Evolutionary conservation across 2,888 invertebrate species (phyloP).

Genomic region (Nesidiocoris tenuis): DNA sequence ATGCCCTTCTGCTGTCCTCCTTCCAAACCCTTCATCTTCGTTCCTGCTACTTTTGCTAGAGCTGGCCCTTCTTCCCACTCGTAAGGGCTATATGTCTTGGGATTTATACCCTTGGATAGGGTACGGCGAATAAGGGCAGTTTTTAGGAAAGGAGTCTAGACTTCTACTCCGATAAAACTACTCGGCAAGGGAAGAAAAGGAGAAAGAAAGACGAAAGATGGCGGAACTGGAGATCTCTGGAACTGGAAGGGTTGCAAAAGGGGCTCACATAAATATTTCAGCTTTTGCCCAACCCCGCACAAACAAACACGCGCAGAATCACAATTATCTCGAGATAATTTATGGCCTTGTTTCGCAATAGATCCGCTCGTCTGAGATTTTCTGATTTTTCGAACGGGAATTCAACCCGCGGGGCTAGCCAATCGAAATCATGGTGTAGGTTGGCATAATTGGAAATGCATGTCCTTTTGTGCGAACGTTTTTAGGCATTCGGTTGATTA

Average conservation of each 20-base stretch:
- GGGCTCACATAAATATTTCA: conserved; percentile 38
- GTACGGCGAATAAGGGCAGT: conserved; percentile 39
- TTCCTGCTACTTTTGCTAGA: not conserved
- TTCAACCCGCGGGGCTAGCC: too few species aligned
- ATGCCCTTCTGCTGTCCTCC: conserved; percentile 29
- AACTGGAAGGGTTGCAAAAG: not conserved
- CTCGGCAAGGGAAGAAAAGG: conserved; percentile 10
- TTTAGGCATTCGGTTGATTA: too few species aligned
- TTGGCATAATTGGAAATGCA: too few species aligned
- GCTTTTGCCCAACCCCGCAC: conserved; percentile 34
- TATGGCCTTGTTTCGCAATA: conserved; percentile 38
- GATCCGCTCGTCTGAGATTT: conserved; percentile 27
- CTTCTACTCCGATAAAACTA: conserved; percentile 36
- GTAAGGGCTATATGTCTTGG: conserved; percentile 40
- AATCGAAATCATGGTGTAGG: too few species aligned
- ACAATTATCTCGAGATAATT: conserved; percentile 43
- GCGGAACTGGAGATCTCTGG: conserved; percentile 3
- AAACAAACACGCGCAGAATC: conserved; percentile 40
- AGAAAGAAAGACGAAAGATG: not conserved
- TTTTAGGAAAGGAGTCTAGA: conserved; percentile 43
- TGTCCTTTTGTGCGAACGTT: too few species aligned
- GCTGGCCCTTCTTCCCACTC: conserved; percentile 30
- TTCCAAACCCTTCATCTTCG: conserved; percentile 5
- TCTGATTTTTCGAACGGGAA: not conserved
- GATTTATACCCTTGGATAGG: conserved; percentile 36